Percentiles rank a stretch among this genome's conserved stretches.
phyloP scores from a whole-genome alignment of 1,140 invertebrate species.

The Polypedilum pembai region DNA sequence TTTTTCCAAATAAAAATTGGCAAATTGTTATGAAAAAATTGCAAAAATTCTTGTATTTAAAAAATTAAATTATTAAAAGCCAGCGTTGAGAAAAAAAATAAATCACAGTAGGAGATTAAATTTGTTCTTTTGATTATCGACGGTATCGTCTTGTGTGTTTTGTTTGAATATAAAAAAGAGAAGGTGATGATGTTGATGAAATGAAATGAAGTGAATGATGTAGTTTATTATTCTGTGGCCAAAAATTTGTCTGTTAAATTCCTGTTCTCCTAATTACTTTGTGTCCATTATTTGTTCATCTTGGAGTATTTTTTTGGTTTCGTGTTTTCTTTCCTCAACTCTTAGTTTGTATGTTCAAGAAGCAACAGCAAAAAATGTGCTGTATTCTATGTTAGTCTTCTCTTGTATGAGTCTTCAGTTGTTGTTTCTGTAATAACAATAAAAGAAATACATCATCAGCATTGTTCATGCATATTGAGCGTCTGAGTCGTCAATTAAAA shows the following conservation, averaged over 20 bases:
- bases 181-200: not conserved
- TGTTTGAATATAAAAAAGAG: no score
- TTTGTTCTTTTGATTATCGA: no score
- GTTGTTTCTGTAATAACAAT: not conserved
- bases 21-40: no score
- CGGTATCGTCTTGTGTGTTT: no score
- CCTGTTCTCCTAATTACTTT: not conserved
- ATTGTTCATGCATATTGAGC: not conserved
- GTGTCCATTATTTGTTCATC: not conserved
- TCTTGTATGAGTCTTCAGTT: not conserved
- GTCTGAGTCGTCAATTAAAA: not conserved
- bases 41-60: no score
- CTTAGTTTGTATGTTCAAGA: not conserved
- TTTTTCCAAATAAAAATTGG: no score
- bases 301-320: conserved; percentile 11
- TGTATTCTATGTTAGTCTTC: not conserved
- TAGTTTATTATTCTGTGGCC: not conserved
- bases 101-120: no score
- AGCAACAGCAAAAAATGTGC: no score
- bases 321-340: not conserved
- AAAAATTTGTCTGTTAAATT: not conserved
- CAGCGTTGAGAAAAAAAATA: no score
- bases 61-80: no score
- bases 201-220: not conserved
- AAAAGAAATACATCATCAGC: not conserved